phyloP scores from a whole-genome alignment of 2,797 vertebrate genomes.

The Aselliscus stoliczkanus region DNA sequence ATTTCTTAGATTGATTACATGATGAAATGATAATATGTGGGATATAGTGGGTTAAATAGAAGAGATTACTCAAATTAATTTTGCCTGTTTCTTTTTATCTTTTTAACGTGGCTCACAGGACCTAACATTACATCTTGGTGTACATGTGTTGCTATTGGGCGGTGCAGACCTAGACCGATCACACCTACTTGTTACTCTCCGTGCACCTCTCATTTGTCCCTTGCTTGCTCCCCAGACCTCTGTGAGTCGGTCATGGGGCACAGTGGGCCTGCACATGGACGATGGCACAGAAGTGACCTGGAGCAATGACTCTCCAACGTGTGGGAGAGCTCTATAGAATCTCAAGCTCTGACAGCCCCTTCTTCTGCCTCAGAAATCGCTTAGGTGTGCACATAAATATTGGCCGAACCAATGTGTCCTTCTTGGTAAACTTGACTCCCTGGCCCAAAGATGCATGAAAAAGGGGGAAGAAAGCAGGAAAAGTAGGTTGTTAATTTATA shows the following conservation, averaged over 20 bases:
- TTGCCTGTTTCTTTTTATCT: not conserved
- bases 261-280: accelerated
- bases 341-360: not conserved
- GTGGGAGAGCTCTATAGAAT: not conserved
- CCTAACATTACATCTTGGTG: too few relatives aligned
- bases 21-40: not conserved
- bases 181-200: not conserved
- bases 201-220: not conserved
- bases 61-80: not conserved
- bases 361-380: not conserved
- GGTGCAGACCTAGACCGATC: accelerated
- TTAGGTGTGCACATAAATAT: not conserved
- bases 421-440: not conserved
- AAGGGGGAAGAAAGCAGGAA: not conserved
- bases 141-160: not conserved
- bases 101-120: not conserved
- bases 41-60: not conserved
- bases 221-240: not conserved
- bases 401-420: not conserved
- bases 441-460: not conserved
- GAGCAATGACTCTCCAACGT: not conserved
- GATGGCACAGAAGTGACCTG: not conserved
- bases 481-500: not conserved
- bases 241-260: accelerated
- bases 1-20: not conserved